Evolutionary conservation across 1,140 invertebrate species (phyloP).

Genomic region (Aphis craccivora): DNA sequence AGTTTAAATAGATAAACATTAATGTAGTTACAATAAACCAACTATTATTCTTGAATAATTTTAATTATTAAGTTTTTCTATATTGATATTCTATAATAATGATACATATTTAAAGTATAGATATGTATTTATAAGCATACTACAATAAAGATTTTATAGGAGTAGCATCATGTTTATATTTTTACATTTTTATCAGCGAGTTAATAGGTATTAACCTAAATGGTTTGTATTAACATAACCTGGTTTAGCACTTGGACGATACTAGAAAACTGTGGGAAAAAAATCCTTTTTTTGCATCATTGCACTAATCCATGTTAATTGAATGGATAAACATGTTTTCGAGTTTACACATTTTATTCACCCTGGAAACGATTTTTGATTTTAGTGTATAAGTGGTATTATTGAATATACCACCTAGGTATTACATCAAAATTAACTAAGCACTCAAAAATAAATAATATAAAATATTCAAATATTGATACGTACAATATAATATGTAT

Average conservation of each 20-base stretch:
- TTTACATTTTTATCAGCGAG: neutral
- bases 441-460: neutral
- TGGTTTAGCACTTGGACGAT: neutral
- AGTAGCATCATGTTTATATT: neutral
- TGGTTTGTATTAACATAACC: neutral
- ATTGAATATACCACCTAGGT: neutral
- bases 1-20: neutral
- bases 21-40: neutral
- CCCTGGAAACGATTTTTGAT: neutral
- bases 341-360: neutral
- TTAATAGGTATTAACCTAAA: too few relatives aligned
- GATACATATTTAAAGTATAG: neutral
- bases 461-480: neutral
- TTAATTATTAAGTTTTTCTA: neutral
- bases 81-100: too few relatives aligned
- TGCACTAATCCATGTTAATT: neutral
- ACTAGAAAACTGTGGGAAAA: neutral
- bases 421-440: neutral
- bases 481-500: neutral
- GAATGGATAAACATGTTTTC: neutral
- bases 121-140: neutral
- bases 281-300: neutral
- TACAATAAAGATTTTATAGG: neutral
- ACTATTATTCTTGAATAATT: neutral
- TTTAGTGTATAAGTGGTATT: neutral